These are phyloP conservation scores for Lates calcarifer DNA, from an alignment of 2,113 vertebrate genomes.

Conservation along the genomic window DNA sequence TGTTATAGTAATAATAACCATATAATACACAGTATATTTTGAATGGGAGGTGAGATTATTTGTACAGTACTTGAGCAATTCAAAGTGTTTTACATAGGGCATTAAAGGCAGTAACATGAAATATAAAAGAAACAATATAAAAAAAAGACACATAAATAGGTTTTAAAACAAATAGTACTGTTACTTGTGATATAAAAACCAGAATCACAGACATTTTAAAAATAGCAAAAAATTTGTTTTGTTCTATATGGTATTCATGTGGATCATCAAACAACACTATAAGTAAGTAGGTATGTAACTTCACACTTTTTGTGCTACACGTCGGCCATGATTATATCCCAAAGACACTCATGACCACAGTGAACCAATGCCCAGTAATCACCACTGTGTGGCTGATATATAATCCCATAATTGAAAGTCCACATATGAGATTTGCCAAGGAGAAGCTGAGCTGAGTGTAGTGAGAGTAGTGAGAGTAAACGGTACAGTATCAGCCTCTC, in stretches of 20 bases:
- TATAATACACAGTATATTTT: not conserved
- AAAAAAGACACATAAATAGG: no score
- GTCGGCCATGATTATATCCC: not conserved
- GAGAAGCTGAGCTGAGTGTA: constrained; percentile 33
- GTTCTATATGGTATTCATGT: not conserved
- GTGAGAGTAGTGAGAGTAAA: constrained; percentile 46
- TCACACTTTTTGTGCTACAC: not conserved
- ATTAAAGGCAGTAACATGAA: no score
- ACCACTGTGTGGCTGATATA: constrained; percentile 5
- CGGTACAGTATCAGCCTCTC: constrained; percentile 67
- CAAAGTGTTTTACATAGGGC: no score
- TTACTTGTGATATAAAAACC: not conserved
- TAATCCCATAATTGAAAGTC: constrained; percentile 31
- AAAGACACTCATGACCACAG: not conserved
- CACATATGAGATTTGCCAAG: constrained; percentile 20
- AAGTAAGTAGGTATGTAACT: not conserved
- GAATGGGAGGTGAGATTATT: no score
- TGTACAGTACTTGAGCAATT: no score
- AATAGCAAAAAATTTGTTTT: not conserved
- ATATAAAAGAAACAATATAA: no score
- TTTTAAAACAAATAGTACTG: no score
- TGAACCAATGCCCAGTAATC: not conserved
- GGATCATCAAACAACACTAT: not conserved
- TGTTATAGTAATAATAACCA: not conserved
- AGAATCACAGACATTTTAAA: not conserved